These are phyloP conservation scores for Caranx melampygus DNA, from an alignment of 2,113 vertebrate species.

Conservation along the genomic window DNA sequence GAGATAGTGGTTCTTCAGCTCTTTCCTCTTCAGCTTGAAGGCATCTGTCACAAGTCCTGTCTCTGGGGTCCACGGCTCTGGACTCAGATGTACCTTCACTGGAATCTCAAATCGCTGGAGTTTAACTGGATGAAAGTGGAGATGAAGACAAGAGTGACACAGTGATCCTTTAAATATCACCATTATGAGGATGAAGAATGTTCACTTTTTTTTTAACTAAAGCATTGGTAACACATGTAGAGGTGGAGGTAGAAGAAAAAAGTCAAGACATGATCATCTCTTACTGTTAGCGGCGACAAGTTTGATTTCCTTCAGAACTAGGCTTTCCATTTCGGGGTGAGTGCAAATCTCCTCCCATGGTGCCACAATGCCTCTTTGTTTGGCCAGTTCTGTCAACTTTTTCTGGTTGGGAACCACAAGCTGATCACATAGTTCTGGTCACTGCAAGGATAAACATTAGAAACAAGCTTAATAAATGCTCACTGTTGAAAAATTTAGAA, in stretches of 20 bases:
- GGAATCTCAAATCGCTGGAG: constrained; percentile 96
- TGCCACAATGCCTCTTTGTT: constrained; percentile 87
- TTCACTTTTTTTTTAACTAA: background rate
- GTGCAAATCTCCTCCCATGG: constrained; percentile 94
- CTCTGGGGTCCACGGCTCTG: constrained; percentile 96
- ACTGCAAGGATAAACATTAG: constrained; percentile 72
- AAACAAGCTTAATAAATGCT: background rate
- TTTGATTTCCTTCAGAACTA: constrained; percentile 92
- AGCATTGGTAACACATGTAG: background rate
- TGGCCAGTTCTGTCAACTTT: constrained; percentile 88
- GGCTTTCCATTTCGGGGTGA: constrained; percentile 91
- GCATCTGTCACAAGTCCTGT: constrained; percentile 97
- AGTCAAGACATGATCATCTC: constrained; percentile 47
- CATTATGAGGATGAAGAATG: background rate
- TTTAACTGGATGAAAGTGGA: constrained; percentile 85
- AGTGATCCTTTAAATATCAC: no score
- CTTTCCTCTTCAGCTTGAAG: constrained; percentile 98
- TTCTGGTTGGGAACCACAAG: constrained; percentile 98
- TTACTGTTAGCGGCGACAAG: constrained; percentile 92
- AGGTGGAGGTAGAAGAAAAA: background rate
- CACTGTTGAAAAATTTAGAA: background rate
- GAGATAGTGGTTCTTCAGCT: constrained; percentile 95
- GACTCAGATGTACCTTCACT: constrained; percentile 92
- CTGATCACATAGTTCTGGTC: constrained; percentile 97
- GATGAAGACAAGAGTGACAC: background rate